Base-by-base conservation (phyloP, 2,888 invertebrate genomes). In the Villa cingulata region DNA sequence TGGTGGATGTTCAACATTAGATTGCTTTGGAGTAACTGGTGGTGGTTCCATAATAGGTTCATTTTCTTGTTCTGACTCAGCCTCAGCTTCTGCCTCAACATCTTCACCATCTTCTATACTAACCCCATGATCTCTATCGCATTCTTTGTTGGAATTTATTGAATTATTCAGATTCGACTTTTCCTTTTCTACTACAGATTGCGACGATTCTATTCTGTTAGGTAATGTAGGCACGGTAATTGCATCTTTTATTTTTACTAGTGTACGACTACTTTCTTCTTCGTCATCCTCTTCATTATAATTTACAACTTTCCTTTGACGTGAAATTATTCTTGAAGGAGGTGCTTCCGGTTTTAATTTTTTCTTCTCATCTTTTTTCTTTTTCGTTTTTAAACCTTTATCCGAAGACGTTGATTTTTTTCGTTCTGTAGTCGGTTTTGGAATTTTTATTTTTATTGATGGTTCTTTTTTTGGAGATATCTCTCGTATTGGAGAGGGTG, bases 1-100 rank as follows among this genome's bases (percentile, higher is more conserved):
- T 20, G 89, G 89, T 40, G 88, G 86, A 65, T 84, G 80, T 55
- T 71, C 70, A 49, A 57, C 51, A 6, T 64, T 65, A 23, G 64
- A 62, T 50, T 64, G 64, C 29, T 62, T 54, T 7, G 59, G 58
- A 45, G 51, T 54, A 19, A 43, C 52, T 48, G 44, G 55, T 19
- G 59, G 58, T 41, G 60, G 59, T 19, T 56, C 60, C 20, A 55
- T 55, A 32, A 47, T 46, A 12, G 53, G 48, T n/a, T 48, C 38
- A n/a, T 12, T 7, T 23, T 41, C 42, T 39, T 50, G 50, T 37
- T 54, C 51, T 34, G 43, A 45, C 40, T 47, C 39, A 4, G 16
- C 15, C 29, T 14, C 27, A 17, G 14, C 44, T 9, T 42, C 20
- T 15, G 14, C 15, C 9, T 16, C 14, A 5, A 3, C 12, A 32